phyloP scores from a whole-genome alignment of 2,113 vertebrate genomes.

The Aegotheles bennettii region DNA sequence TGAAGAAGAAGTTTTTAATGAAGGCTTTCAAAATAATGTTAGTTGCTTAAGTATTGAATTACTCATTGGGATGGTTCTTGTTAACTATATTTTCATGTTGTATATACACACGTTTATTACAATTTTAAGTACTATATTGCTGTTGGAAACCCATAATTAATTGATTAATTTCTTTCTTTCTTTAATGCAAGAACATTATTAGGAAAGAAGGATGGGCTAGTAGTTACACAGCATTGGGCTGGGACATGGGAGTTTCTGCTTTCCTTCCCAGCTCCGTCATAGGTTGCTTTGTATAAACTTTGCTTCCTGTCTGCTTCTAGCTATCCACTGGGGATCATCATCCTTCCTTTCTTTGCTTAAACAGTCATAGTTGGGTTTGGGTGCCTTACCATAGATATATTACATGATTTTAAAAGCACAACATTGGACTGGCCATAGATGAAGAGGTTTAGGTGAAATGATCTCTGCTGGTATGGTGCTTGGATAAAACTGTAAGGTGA shows the following conservation, averaged over 20 bases:
- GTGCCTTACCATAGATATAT: neutral
- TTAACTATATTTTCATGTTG: constrained; percentile 77
- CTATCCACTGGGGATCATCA: neutral
- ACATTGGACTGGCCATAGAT: neutral
- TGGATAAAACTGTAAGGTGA: neutral
- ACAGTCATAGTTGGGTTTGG: neutral
- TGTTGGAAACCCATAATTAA: constrained; percentile 46
- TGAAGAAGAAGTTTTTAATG: constrained; percentile 44
- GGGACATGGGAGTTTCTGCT: constrained; percentile 26
- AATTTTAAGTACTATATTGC: constrained; percentile 35
- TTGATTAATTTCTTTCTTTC: constrained; percentile 52
- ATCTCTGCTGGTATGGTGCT: neutral
- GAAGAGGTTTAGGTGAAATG: neutral
- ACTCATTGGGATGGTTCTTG: constrained; percentile 72
- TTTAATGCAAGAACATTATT: constrained; percentile 33
- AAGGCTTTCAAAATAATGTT: constrained; percentile 32
- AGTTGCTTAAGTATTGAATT: constrained; percentile 62
- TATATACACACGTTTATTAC: constrained; percentile 52
- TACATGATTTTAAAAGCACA: neutral
- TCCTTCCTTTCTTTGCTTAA: neutral
- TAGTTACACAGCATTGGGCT: constrained; percentile 27
- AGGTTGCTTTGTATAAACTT: neutral
- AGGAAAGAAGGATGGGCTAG: constrained; percentile 36
- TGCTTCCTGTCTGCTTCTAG: neutral
- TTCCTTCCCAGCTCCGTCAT: constrained; percentile 12